A percentile compares a stretch with the other conserved stretches of the same genome.
phyloP scores from a whole-genome alignment of 2,888 invertebrate genomes.

The Athrips mouffetella region DNA sequence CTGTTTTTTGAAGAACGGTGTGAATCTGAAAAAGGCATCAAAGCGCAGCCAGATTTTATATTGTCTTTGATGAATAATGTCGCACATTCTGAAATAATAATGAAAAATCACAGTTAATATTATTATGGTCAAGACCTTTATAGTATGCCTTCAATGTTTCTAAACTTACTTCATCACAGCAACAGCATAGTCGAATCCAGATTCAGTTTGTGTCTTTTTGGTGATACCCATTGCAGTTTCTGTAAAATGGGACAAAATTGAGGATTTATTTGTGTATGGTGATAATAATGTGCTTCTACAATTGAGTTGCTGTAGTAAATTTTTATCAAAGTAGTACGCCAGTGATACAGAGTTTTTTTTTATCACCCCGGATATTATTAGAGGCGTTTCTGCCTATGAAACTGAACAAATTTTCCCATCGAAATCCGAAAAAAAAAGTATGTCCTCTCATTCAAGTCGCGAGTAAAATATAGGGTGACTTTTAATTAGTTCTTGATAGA shows the following conservation, averaged over 20 bases:
- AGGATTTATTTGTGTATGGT: not conserved
- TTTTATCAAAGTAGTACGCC: no score
- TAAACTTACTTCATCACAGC: constrained; percentile 85
- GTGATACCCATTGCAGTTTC: constrained; percentile 93
- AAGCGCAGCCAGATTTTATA: constrained; percentile 85
- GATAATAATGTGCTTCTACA: not conserved
- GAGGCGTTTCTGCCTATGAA: no score
- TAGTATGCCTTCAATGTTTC: not conserved
- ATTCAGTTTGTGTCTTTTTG: constrained; percentile 83
- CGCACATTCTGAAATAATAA: constrained; percentile 80
- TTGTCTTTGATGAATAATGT: constrained; percentile 88
- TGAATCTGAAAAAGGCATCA: constrained; percentile 83
- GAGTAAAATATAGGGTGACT: no score
- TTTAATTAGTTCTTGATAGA: no score
- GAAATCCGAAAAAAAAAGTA: no score
- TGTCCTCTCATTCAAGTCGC: no score
- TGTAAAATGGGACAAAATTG: constrained; percentile 40
- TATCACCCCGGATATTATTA: no score
- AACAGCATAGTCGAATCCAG: constrained; percentile 88
- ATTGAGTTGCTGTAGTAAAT: no score
- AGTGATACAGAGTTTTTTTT: no score
- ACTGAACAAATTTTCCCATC: no score
- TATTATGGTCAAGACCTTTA: no score
- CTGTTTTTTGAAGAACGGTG: constrained; percentile 84
- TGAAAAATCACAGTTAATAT: not conserved